A percentile compares a stretch with the other conserved stretches of the same genome.
These are phyloP conservation scores for Rhagologus leucostigma DNA, from an alignment of 2,113 vertebrate species.

Conservation along the genomic window DNA sequence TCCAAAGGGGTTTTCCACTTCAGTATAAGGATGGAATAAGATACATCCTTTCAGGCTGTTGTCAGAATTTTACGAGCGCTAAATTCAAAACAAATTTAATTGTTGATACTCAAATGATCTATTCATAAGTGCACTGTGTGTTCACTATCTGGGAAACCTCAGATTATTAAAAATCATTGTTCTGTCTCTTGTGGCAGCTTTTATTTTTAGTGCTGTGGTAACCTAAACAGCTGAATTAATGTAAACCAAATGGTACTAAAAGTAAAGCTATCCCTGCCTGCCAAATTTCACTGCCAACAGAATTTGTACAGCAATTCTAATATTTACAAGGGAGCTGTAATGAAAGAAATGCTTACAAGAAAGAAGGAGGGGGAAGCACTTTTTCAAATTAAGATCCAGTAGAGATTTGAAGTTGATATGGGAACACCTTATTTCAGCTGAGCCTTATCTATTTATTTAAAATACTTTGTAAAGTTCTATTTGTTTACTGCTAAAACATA, in stretches of 20 bases:
- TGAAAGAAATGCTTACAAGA: background rate
- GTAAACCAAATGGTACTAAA: conserved; percentile 10
- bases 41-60: background rate
- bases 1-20: background rate
- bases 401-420: background rate
- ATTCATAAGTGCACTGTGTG: background rate
- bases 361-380: background rate
- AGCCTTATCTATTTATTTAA: background rate
- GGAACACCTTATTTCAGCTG: background rate
- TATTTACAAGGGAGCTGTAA: background rate
- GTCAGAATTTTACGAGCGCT: background rate
- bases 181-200: background rate
- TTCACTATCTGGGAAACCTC: background rate
- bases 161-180: conserved; percentile 6
- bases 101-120: background rate
- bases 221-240: conserved; percentile 7
- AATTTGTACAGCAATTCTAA: background rate
- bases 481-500: background rate
- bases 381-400: background rate
- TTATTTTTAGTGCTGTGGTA: conserved; percentile 21
- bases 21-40: background rate
- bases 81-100: background rate
- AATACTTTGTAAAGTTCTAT: background rate
- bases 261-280: background rate
- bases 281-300: background rate